Conservation (phyloP, 2,113 vertebrate genomes). For the Callocephalon fimbriatum region DNA sequence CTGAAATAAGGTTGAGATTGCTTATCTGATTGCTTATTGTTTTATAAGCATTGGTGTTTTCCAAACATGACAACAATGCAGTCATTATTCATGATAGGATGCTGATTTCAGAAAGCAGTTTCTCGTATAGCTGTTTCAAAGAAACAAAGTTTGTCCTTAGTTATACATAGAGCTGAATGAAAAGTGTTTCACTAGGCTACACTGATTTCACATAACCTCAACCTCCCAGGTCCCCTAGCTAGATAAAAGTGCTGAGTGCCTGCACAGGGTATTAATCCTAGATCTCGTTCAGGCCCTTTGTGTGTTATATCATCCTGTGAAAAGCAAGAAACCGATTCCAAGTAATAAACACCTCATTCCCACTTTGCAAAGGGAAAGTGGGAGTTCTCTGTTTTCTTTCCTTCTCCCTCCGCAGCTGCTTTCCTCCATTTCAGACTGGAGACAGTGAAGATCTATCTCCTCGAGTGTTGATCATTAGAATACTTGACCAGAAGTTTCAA, state of each 20-base stretch:
- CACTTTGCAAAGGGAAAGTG: background rate
- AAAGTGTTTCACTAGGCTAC: background rate
- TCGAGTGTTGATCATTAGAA: background rate
- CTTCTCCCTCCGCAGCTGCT: background rate
- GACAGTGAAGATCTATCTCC: background rate
- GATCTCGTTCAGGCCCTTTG: background rate
- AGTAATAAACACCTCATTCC: slow-evolving; percentile 13
- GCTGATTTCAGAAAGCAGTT: background rate
- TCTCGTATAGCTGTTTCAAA: background rate
- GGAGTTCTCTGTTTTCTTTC: slow-evolving; percentile 30
- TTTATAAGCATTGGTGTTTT: background rate
- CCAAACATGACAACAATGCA: background rate
- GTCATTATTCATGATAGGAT: rapidly evolving
- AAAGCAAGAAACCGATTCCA: background rate
- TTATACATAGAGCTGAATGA: rapidly evolving
- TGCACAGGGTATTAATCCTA: background rate
- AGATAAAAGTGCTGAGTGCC: background rate
- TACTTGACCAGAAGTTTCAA: slow-evolving; percentile 3
- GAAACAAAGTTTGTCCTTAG: background rate
- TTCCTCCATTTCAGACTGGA: background rate
- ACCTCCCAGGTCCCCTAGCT: background rate
- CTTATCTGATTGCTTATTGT: background rate
- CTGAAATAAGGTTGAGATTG: background rate
- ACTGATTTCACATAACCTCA: background rate
- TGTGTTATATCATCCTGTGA: background rate